Base-by-base conservation (phyloP, 2,888 invertebrate genomes). In the Entomobrya multifasciata region DNA sequence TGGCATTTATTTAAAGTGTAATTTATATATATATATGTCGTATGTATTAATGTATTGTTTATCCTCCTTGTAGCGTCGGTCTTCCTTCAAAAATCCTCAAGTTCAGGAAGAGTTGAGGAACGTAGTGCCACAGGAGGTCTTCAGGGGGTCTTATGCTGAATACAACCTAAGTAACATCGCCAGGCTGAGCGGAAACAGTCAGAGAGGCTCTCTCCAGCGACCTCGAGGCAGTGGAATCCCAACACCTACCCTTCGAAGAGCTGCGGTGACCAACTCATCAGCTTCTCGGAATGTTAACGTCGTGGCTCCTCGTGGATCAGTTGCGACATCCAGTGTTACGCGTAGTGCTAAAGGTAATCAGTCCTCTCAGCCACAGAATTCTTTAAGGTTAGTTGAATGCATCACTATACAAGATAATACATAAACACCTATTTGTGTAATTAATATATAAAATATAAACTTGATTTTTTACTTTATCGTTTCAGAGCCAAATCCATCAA, bases 171-270 rank as follows among this genome's bases (percentile, higher is more conserved):
- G n/a, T 0, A 81, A 55, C 27, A 72, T 55, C 13, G 57, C 57
- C 6, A 55, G 81, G 15, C 57, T 81, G 4, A 81, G 81, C 25
- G 81, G 81, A n/a, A 81, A 81, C 22, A 47, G 44, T 70, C 5
- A 8, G n/a, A 67, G 72, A 52, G 70, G 81, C 17, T 81, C 81
- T 0, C 11, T 36, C 70, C 70, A n/a, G 10, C 49, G 36, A 8
- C 17, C 49, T 0, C 10, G 8, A 0, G 79, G 27, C 1, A 67
- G 65, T 27, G 65, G 65, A 2, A 65, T 79, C n/a, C 81, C 81
- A 0, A 70, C 81, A 4, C 81, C 80, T 13, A 36, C 41, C 2
- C 11, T 20, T 15, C 30, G 11, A 8, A 25, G 36, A 8, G 36
- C 11, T 17, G 8, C 55, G 20, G 65, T n/a, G 13, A n/a, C 13